Conservation (phyloP, 2,888 invertebrate species). For the Rhopalosiphum nymphaeae region DNA sequence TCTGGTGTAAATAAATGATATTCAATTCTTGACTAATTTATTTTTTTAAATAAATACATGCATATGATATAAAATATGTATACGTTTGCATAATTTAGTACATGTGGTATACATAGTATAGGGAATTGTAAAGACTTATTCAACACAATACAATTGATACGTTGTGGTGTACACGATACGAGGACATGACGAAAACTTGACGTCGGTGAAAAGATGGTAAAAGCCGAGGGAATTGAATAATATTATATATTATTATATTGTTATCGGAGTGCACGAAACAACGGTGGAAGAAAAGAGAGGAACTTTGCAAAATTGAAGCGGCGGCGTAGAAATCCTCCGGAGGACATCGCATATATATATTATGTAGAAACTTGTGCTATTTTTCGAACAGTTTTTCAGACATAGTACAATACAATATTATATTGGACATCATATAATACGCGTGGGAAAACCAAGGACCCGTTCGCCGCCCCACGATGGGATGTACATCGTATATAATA, state of each 20-base stretch:
- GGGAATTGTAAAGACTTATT: not conserved
- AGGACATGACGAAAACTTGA: not conserved
- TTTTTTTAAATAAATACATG: not conserved
- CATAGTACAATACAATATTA: not conserved
- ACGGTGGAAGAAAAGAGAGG: not conserved
- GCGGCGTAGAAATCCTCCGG: not conserved
- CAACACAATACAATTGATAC: not conserved
- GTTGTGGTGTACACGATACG: not conserved
- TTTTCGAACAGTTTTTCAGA: constrained; percentile 17
- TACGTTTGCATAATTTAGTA: not conserved
- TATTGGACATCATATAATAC: not conserved
- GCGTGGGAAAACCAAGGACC: constrained; percentile 45
- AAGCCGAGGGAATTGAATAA: not conserved
- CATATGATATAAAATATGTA: not conserved
- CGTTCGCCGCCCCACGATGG: not conserved
- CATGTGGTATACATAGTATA: not conserved
- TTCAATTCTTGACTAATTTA: not conserved
- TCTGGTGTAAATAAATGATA: not conserved
- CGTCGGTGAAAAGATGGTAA: not conserved
- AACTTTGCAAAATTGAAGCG: not conserved
- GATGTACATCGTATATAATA: not conserved
- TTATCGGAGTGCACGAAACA: not conserved
- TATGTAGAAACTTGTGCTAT: not conserved
- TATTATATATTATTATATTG: not conserved
- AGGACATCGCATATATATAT: not conserved